Conservation (phyloP, 1,140 invertebrate genomes). For the Apis cerana region DNA sequence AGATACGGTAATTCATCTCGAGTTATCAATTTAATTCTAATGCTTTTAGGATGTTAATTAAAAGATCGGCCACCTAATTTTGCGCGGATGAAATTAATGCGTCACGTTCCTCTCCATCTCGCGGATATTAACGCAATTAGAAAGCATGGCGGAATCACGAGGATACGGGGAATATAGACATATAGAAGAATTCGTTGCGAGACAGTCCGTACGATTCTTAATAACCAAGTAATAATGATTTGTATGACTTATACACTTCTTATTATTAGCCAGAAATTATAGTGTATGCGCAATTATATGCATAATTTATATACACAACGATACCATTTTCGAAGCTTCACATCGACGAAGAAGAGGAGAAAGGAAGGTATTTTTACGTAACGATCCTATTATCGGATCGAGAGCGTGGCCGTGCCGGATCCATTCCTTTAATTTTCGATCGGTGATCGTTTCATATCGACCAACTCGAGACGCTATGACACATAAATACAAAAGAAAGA, state of each 20-base stretch:
- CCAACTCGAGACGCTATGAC: neutral
- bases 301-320: constrained; percentile 25
- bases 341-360: neutral
- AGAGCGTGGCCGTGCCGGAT: constrained; percentile 13
- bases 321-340: neutral
- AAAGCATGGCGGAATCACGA: neutral
- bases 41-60: too few relatives aligned
- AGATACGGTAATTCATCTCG: too few relatives aligned
- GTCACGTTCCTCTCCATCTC: too few relatives aligned
- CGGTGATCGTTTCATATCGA: constrained; percentile 33
- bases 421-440: constrained; percentile 44
- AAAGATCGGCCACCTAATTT: too few relatives aligned
- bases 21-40: too few relatives aligned
- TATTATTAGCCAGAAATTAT: constrained; percentile 7
- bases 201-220: neutral
- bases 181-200: neutral
- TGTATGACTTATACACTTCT: neutral
- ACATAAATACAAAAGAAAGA: too few relatives aligned
- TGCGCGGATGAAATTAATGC: neutral
- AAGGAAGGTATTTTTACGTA: constrained; percentile 40
- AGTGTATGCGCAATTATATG: neutral
- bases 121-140: neutral
- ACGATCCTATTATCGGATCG: constrained; percentile 5
- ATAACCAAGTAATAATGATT: neutral
- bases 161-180: neutral